These are phyloP conservation scores for Platysteira castanea DNA, from an alignment of 2,113 vertebrate genomes.

Conservation along the genomic window DNA sequence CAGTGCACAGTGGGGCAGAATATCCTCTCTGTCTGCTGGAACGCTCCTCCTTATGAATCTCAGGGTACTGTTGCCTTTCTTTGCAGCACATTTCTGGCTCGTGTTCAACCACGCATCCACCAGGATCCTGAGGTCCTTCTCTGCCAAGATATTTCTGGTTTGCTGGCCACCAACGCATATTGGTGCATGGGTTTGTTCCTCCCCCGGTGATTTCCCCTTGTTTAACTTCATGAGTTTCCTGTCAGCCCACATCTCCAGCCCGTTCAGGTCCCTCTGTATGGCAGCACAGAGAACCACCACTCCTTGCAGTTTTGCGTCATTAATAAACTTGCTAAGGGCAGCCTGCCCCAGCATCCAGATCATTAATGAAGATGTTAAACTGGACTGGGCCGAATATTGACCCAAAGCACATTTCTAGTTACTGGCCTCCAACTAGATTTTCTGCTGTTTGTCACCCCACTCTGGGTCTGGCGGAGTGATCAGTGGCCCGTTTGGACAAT, in stretches of 20 bases:
- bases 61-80: background rate
- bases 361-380: background rate
- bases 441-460: background rate
- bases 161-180: background rate
- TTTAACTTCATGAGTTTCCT: background rate
- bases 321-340: background rate
- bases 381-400: rapidly evolving
- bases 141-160: background rate
- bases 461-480: background rate
- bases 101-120: background rate
- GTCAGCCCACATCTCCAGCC: background rate
- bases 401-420: background rate
- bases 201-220: rapidly evolving
- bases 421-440: background rate
- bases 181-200: background rate
- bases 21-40: background rate
- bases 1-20: background rate
- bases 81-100: background rate
- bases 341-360: background rate
- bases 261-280: background rate
- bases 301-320: background rate
- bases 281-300: background rate
- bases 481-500: background rate
- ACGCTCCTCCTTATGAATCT: background rate
- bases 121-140: background rate